Base-by-base conservation (phyloP, 2,113 vertebrate species). In the Megaptera novaeangliae region DNA sequence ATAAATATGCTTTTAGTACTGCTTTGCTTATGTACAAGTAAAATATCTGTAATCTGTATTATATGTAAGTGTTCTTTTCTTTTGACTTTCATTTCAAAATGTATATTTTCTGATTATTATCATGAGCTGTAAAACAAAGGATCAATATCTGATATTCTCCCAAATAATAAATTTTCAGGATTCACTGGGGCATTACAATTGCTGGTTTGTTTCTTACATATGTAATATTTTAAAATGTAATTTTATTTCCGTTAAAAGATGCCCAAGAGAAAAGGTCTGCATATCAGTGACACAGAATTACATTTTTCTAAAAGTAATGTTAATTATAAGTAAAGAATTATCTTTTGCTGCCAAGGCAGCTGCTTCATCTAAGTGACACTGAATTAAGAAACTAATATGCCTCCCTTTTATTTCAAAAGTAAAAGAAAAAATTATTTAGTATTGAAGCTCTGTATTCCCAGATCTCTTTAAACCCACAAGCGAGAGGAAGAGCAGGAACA, bases 81-180 rank as follows among this genome's bases (percentile, higher is more conserved):
- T 97, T 98, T 98, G 87, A 85, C 91, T 94, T 97, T 98, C 97
- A 97, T 98, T 98, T 98, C 66, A 89, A 98, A 98, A 98, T 98
- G 98, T 98, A 93, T 99, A 98, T 99, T 98, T 99, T 98, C 98
- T 98, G 98, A 98, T 98, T 98, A 98, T 98, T 98, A 96, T 98
- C 98, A 98, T 98, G 97, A 98, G 97, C 83, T 98, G 92, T 98
- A 98, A 98, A 97, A 96, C 94, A 94, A 88, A 97, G 15, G 86
- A 98, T 97, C 97, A 94, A 46, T 98, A 98, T 41, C 98, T 98
- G 95, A 98, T 98, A 98, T 98, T 98, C 97, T 98, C 98, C 98
- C 97, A 98, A 96, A 95, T 84, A 99, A 99, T 99, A 99, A 99
- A 99, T 98, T 98, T 98, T 98, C 98, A 96, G 98, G 98, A 98